Percentiles rank a stretch among this genome's conserved stretches.
Evolutionary conservation across 1,140 invertebrate species (phyloP).

Genomic region (Hermetia illucens): DNA sequence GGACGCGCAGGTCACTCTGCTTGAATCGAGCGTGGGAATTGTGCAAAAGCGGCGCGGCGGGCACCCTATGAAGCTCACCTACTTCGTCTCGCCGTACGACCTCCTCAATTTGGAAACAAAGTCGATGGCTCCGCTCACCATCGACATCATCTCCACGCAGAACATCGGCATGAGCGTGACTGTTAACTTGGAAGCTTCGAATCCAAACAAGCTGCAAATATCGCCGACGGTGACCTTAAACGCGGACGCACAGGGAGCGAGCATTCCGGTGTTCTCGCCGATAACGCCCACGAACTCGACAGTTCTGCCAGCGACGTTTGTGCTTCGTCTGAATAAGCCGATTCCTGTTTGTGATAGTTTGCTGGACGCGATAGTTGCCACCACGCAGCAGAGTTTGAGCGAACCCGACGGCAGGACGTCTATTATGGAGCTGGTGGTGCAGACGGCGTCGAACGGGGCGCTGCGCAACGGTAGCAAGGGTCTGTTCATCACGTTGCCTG

Average conservation of each 20-base stretch:
- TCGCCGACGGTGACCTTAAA: constrained; percentile 60
- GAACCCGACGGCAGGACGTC: constrained; percentile 4
- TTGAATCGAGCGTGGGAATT: constrained; percentile 79
- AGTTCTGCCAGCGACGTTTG: constrained; percentile 79
- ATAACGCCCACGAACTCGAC: constrained; percentile 72
- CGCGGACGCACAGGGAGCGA: constrained; percentile 58
- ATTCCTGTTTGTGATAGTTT: constrained; percentile 48
- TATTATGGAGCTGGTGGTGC: constrained; percentile 20
- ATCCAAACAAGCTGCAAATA: constrained; percentile 74
- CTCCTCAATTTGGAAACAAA: constrained; percentile 62
- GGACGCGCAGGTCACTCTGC: constrained; percentile 74
- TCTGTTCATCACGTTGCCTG: constrained; percentile 61
- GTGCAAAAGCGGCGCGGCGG: constrained; percentile 63
- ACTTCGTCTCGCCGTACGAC: constrained; percentile 92
- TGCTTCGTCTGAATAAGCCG: constrained; percentile 71
- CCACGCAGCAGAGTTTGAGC: constrained; percentile 25
- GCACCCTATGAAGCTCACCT: constrained; percentile 85
- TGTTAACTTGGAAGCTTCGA: constrained; percentile 79
- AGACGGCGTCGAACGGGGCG: constrained; percentile 16
- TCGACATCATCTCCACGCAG: constrained; percentile 46
- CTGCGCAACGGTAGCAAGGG: constrained; percentile 19
- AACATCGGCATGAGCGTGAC: constrained; percentile 71
- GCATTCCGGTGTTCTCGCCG: constrained; percentile 61
- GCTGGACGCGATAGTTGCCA: constrained; percentile 44
- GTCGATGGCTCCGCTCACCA: constrained; percentile 55